Evolutionary conservation across 1,140 invertebrate genomes (phyloP).

Genomic region (Planococcus citri): DNA sequence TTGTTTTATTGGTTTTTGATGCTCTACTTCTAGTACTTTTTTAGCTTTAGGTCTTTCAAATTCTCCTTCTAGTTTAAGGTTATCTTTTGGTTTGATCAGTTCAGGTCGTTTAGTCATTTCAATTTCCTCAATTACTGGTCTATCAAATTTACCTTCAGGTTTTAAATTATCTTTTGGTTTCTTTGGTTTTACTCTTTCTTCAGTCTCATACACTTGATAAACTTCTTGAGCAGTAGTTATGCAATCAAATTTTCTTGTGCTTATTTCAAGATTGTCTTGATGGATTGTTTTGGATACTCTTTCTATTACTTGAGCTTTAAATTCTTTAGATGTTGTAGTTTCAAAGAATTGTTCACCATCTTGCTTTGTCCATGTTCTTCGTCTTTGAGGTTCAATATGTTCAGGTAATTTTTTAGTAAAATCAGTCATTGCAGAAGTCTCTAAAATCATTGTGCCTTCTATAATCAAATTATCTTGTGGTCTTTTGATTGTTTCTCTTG

Average conservation of each 20-base stretch:
- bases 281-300: slow-evolving; percentile 27
- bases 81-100: slow-evolving; percentile 46
- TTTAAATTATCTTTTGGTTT: slow-evolving; percentile 47
- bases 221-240: slow-evolving; percentile 33
- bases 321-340: slow-evolving; percentile 37
- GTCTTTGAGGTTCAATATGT: slow-evolving; percentile 41
- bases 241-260: slow-evolving; percentile 36
- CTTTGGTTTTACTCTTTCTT: slow-evolving; percentile 42
- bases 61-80: slow-evolving; percentile 38
- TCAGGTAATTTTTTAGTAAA: slow-evolving; percentile 42
- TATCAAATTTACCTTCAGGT: slow-evolving; percentile 37
- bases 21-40: slow-evolving; percentile 33
- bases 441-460: slow-evolving; percentile 48
- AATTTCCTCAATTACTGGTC: slow-evolving; percentile 30
- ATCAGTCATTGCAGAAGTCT: slow-evolving; percentile 46
- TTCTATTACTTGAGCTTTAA: slow-evolving; percentile 32
- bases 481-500: slow-evolving; percentile 33
- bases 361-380: slow-evolving; percentile 54
- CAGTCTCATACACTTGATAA: slow-evolving; percentile 33
- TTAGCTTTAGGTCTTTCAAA: slow-evolving; percentile 36
- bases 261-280: slow-evolving; percentile 45
- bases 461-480: slow-evolving; percentile 39
- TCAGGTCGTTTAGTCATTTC: slow-evolving; percentile 38
- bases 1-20: slow-evolving; percentile 30
- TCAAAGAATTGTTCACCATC: slow-evolving; percentile 51